Conservation (phyloP, 1,140 invertebrate species). For the Orius insidiosus region DNA sequence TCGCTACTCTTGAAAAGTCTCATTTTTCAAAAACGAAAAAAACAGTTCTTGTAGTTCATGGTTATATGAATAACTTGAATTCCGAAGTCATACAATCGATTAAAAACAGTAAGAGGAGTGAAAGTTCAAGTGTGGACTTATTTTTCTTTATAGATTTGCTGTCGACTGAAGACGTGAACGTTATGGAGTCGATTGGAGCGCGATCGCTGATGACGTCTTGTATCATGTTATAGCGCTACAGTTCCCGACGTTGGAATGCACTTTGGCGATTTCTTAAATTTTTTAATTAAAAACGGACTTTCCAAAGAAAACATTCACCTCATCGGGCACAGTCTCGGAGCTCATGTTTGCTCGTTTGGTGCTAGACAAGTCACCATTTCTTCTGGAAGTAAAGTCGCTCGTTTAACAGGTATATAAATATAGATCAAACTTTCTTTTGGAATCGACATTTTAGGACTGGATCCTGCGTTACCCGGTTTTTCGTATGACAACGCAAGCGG, state of each 20-base stretch:
- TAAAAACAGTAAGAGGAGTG: not conserved
- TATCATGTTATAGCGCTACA: slow-evolving; percentile 31
- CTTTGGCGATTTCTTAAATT: slow-evolving; percentile 39
- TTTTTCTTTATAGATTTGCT: slow-evolving; percentile 7
- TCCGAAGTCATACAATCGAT: not conserved
- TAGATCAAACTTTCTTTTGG: not conserved
- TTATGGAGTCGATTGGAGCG: slow-evolving; percentile 40
- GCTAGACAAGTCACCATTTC: slow-evolving; percentile 39
- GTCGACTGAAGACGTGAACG: slow-evolving; percentile 28
- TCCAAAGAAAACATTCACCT: slow-evolving; percentile 43
- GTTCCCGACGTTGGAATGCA: slow-evolving; percentile 42
- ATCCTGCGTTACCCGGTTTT: slow-evolving; percentile 53
- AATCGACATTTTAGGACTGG: slow-evolving; percentile 31
- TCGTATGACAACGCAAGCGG: slow-evolving; percentile 29
- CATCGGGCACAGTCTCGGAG: slow-evolving; percentile 68
- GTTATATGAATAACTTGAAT: not conserved
- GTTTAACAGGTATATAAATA: slow-evolving; percentile 31
- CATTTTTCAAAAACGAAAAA: not conserved
- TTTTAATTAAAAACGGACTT: slow-evolving; percentile 31
- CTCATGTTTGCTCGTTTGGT: slow-evolving; percentile 61
- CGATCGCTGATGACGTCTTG: slow-evolving; percentile 26
- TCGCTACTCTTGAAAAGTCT: not conserved
- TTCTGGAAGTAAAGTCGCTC: slow-evolving; percentile 25
- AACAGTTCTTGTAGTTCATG: not conserved
- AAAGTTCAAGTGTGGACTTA: not conserved